Evolutionary conservation across 2,888 invertebrate genomes (phyloP), one percentile per base, ranked within the genome.

Genomic region (Synanthedon tipuliformis): DNA sequence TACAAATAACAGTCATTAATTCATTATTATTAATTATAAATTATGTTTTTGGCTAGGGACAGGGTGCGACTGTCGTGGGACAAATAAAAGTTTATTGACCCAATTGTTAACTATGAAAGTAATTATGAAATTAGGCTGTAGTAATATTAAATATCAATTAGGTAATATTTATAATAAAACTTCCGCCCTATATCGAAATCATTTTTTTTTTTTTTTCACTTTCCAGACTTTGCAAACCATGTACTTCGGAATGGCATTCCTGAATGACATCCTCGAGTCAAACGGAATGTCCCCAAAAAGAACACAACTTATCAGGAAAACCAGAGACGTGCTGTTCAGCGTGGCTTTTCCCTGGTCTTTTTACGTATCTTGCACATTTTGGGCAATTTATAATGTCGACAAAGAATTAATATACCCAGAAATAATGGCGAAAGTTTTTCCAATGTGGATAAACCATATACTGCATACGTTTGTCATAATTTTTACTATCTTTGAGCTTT

Each of bases 381-480:
- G 98, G 98, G 83, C 88, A 0, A 78, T 98, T 18, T 96, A 94
- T 85, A 84, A 90, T 23, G 88, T 96, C 41, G 94, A 98, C 75
- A 92, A 96, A 57, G 94, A 95, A 64, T 81, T 97, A n/a, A 94
- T 98, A 27, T 93, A 95, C 67, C 97, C 97, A 0, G 91, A 90
- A 63, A 89, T 89, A 3, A 74, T 97, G 52, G 96, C 95, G 68
- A 82, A 88, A n/a, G 90, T 92, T 54, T 94, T 96, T 64, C 97
- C 98, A 2, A 76, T 76, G 40, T 97, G 97, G 97, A 77, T 96
- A 27, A 98, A 98, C 74, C 97, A 97, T 71, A 83, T 92, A 0
- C 91, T 95, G 90, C 97, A 97, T 75, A 95, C 96, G 1, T 90
- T 92, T 59, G 93, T 96, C 53, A 85, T 94, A 62, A 85, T 94